Base-by-base conservation (phyloP, 2,113 vertebrate species). In the Sisor rabdophorus region DNA sequence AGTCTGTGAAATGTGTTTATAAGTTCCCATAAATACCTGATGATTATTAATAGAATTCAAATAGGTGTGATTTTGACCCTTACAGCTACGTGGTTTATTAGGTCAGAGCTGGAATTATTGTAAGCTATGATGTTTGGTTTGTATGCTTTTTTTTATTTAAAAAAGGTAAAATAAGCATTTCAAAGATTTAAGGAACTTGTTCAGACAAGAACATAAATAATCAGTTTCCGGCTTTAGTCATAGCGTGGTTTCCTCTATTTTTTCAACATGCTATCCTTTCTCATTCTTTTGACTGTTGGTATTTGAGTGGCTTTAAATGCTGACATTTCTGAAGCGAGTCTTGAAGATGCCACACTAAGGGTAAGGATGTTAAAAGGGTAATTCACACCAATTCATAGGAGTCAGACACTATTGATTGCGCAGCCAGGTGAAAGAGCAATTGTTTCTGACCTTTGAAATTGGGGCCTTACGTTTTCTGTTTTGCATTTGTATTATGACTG, bases 251-350 rank as follows among this genome's bases (percentile, higher is more conserved):
- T 68, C 44, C 63, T 65, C n/a, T 17, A 47, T 70, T 71, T 84
- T 86, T 84, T 82, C 86, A 86, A 85, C 85, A 88, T 85, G 86
- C 59, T 77, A 53, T 75, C 83, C 60, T 74, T 86, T 75, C 81
- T 85, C 84, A 80, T 77, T 69, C 50, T 67, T n/a, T 56, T 87
- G 84, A 86, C 85, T 82, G 79, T 70, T 76, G 73, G 84, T 86
- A 88, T 88, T 84, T 86, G 79, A 87, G 83, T 75, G 58, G 64
- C 77, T 77, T 81, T 89, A 87, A 82, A 72, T 84, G 83, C 78
- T 91, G 90, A 89, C 90, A 91, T 91, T 91, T 90, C 80, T 80
- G 80, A 70, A 80, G 79, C 59, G 63, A 76, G 84, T 83, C 81
- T 80, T 76, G 17, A 77, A 83, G 86, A 83, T 78, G 76, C 72